A percentile compares a stretch with the other conserved stretches of the same genome.
phyloP scores from a whole-genome alignment of 2,888 invertebrate species.

The Anodontia alba region DNA sequence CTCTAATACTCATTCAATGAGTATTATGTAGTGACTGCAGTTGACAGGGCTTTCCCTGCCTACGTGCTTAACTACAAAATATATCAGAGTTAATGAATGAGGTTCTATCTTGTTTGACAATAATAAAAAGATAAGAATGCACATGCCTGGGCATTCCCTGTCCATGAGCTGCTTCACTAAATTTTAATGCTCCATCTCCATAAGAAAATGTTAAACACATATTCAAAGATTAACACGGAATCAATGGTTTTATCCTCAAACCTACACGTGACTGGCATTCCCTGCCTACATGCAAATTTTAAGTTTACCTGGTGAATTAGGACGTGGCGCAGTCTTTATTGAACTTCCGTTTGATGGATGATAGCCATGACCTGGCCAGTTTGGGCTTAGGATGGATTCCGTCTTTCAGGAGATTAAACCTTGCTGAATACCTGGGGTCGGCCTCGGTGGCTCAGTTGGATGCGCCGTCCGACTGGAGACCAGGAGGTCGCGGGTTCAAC shows the following conservation, averaged over 20 bases:
- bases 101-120: background rate
- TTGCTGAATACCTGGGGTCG: background rate
- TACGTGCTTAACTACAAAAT: background rate
- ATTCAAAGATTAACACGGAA: background rate
- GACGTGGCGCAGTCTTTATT: slow-evolving; percentile 18
- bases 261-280: slow-evolving; percentile 4
- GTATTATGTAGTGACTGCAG: no score
- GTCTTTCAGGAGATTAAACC: background rate
- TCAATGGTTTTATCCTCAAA: background rate
- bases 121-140: background rate
- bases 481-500: no score
- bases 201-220: background rate
- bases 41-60: background rate
- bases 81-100: background rate
- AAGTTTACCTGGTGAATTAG: no score
- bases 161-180: no score
- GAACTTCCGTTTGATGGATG: slow-evolving; percentile 1
- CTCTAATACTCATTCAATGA: no score
- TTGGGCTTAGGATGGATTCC: background rate
- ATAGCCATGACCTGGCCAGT: slow-evolving; percentile 5
- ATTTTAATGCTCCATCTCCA: no score
- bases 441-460: no score
- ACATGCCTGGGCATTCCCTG: slow-evolving; percentile 9
- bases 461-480: no score
- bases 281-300: background rate